Conservation (phyloP, 1,140 invertebrate species). For the Wiebesia pumilae region DNA sequence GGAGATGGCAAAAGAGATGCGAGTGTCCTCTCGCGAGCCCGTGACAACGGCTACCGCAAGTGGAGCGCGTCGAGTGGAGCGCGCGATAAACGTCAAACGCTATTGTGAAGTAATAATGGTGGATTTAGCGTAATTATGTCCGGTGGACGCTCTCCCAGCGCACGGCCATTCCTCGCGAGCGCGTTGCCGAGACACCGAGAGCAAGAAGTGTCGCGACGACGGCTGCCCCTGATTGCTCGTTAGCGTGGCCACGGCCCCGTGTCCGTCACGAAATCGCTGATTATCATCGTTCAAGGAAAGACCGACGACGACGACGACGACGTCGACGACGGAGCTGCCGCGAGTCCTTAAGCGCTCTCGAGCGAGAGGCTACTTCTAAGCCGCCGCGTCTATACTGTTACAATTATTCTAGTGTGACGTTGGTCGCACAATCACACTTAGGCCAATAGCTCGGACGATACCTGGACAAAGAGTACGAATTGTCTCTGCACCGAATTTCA, state of each 20-base stretch:
- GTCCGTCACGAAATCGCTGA: slow-evolving; percentile 77
- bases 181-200: slow-evolving; percentile 8
- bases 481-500: too few species aligned
- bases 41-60: slow-evolving; percentile 33
- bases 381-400: too few species aligned
- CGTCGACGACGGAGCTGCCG: neutral
- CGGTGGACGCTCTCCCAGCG: slow-evolving; percentile 36
- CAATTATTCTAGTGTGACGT: too few species aligned
- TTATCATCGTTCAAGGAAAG: slow-evolving; percentile 76
- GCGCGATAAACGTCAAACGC: slow-evolving; percentile 60
- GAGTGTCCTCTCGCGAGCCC: neutral
- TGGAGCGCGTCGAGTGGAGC: slow-evolving; percentile 54
- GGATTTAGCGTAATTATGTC: slow-evolving; percentile 61
- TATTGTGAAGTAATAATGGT: slow-evolving; percentile 62
- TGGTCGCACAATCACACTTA: too few species aligned
- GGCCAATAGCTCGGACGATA: too few species aligned
- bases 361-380: neutral
- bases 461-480: too few species aligned
- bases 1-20: neutral
- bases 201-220: slow-evolving; percentile 66
- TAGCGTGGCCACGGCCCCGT: slow-evolving; percentile 75
- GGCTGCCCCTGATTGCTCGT: slow-evolving; percentile 71
- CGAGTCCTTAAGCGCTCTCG: neutral
- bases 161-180: too few species aligned
- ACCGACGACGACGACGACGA: slow-evolving; percentile 5